Percentiles rank a stretch among this genome's conserved stretches.
These are phyloP conservation scores for Gastrophryne carolinensis DNA, from an alignment of 2,797 vertebrate species.

Conservation along the genomic window DNA sequence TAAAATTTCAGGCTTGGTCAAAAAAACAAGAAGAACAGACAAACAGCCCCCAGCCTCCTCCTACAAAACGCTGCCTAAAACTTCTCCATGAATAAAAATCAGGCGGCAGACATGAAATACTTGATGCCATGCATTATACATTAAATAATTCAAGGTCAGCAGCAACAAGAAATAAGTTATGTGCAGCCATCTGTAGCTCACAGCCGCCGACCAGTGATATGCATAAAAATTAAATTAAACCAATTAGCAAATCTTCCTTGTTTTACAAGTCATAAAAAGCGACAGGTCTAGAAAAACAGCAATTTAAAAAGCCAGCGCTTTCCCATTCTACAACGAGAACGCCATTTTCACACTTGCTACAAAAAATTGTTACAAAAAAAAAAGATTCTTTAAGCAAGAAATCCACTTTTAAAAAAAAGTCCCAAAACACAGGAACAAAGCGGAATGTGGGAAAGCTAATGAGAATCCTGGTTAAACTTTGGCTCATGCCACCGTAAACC, in stretches of 20 bases:
- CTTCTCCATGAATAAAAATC: not conserved
- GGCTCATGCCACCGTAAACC: slow-evolving; percentile 81
- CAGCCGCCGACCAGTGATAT: not conserved
- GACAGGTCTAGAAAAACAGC: slow-evolving; percentile 12
- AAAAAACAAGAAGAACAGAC: not conserved
- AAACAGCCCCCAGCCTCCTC: no score
- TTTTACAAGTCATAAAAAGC: slow-evolving; percentile 11
- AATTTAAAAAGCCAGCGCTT: not conserved
- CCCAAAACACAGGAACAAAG: not conserved
- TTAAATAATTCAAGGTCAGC: slow-evolving; percentile 10
- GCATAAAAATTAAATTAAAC: slow-evolving; percentile 28
- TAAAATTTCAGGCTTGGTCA: no score
- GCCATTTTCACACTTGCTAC: slow-evolving; percentile 29
- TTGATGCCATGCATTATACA: slow-evolving; percentile 11
- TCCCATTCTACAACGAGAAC: not conserved
- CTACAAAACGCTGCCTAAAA: not conserved
- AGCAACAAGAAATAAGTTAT: slow-evolving; percentile 25
- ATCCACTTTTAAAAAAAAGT: no score
- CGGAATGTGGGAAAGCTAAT: slow-evolving; percentile 33
- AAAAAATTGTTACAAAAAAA: slow-evolving; percentile 9
- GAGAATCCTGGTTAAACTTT: slow-evolving; percentile 71
- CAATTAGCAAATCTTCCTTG: slow-evolving; percentile 23
- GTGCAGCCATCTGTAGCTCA: not conserved
- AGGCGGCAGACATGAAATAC: not conserved
- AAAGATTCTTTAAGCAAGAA: no score